Base-by-base conservation (phyloP, 1,140 invertebrate genomes). In the Oryzaephilus surinamensis region DNA sequence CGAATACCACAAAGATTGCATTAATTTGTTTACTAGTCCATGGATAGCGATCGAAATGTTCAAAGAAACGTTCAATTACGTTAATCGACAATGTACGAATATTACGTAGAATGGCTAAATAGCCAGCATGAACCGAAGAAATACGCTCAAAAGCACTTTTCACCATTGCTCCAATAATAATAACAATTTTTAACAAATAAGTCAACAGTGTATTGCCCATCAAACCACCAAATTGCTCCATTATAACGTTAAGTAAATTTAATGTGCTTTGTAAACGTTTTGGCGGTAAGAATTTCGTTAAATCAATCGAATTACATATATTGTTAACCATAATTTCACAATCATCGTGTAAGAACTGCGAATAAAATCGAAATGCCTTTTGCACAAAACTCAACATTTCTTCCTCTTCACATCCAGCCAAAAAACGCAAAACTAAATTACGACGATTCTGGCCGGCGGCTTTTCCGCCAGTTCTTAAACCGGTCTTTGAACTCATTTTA, bases 171-270 rank as follows among this genome's bases (percentile, higher is more conserved):
- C 76, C 71, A 26, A 88, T 71, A 21, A 79, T 76, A 3, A 88
- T 55, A 5, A 91, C 60, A 16, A 92, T 64, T 43, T 80, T 76
- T 0, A 92, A 52, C 6, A 94, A 60, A 32, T 76, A 74, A 0
- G 70, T 68, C n/a, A 90, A 58, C 16, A 87, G 64, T 29, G 70
- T 57, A 1, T 73, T 62, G 20, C 71, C 69, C 62, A 90, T 74
- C 31, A 81, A 71, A 8, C 80, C 80, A 0, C 85, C 85, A 55
- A 93, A 83, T 60, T 93, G 81, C 58, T 88, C 79, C n/a, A 88
- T 72, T 13, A 93, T 75, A 11, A 84, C 73, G 24, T 78, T 75
- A 24, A 93, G 65, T 4, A 90, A 67, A 62, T 86, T 84, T 0
- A 88, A 62, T 4, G 81, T 71, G 45, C 85, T 81, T 38, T 81